phyloP scores from a whole-genome alignment of 2,888 invertebrate genomes.

The Hypselothyrea guttata region DNA sequence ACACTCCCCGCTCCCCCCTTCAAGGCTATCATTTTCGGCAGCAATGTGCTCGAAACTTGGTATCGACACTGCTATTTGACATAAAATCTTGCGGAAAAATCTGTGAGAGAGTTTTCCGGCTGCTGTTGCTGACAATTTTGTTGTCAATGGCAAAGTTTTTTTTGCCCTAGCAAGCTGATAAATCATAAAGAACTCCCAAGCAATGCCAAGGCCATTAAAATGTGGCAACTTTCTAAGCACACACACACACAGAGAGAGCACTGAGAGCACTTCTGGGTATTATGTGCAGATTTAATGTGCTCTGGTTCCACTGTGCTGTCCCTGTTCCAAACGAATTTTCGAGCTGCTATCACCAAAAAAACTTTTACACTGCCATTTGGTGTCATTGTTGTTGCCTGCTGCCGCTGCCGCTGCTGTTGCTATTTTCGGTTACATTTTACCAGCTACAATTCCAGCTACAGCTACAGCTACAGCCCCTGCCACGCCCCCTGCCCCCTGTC shows the following conservation, averaged over 20 bases:
- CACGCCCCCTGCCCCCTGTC: too few species aligned
- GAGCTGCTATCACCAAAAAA: slow-evolving; percentile 57
- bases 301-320: slow-evolving; percentile 42
- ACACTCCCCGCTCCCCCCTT: too few species aligned
- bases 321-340: slow-evolving; percentile 11
- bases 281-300: slow-evolving; percentile 11
- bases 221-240: slow-evolving; percentile 35
- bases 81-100: not conserved
- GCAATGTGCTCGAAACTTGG: not conserved
- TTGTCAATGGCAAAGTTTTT: slow-evolving; percentile 17
- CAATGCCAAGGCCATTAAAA: slow-evolving; percentile 41
- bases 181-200: slow-evolving; percentile 33
- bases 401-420: slow-evolving; percentile 58
- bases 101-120: not conserved
- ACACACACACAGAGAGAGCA: slow-evolving; percentile 12
- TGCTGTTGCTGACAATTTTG: not conserved
- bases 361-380: slow-evolving; percentile 70
- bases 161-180: slow-evolving; percentile 19
- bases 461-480: slow-evolving; percentile 18
- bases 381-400: slow-evolving; percentile 65
- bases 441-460: slow-evolving; percentile 35
- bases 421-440: slow-evolving; percentile 58
- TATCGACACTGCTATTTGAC: slow-evolving; percentile 6
- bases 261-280: not conserved
- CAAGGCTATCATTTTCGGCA: too few species aligned